Conservation (phyloP, 2,113 vertebrate species). For the Cisticola juncidis region DNA sequence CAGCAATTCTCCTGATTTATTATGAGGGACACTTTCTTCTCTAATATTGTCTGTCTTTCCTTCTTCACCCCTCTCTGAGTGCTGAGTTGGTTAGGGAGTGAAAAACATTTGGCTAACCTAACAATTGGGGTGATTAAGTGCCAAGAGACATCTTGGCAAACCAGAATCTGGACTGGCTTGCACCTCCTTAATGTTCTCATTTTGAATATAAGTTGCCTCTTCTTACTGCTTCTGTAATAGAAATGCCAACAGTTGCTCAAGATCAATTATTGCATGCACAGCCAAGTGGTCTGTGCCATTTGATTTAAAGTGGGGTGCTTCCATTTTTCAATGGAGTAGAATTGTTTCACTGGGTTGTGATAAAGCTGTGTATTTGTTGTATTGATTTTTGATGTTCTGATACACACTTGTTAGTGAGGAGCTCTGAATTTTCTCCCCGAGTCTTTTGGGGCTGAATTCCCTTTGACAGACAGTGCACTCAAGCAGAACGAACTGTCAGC, state of each 20-base stretch:
- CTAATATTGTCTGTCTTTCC: neutral
- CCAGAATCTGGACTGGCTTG: neutral
- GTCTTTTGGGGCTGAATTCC: neutral
- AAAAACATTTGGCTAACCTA: constrained; percentile 16
- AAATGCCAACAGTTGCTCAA: neutral
- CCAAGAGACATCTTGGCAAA: constrained; percentile 10
- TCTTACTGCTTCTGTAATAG: constrained; percentile 7
- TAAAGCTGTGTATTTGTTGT: neutral
- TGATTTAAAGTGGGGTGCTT: neutral
- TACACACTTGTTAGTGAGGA: neutral
- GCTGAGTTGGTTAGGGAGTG: constrained; percentile 10
- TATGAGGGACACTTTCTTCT: constrained; percentile 8
- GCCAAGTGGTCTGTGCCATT: neutral
- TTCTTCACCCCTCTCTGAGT: neutral
- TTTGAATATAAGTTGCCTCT: constrained; percentile 3
- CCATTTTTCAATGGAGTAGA: neutral
- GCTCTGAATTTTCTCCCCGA: neutral
- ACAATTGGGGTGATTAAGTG: neutral
- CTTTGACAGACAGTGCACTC: neutral
- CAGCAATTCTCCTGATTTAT: constrained; percentile 33
- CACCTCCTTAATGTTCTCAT: neutral
- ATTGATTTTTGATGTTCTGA: constrained; percentile 11
- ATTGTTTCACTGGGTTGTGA: neutral
- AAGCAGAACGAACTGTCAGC: neutral
- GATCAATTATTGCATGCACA: neutral